These are phyloP conservation scores for Pampus argenteus DNA, from an alignment of 2,797 vertebrate species.

Conservation along the genomic window DNA sequence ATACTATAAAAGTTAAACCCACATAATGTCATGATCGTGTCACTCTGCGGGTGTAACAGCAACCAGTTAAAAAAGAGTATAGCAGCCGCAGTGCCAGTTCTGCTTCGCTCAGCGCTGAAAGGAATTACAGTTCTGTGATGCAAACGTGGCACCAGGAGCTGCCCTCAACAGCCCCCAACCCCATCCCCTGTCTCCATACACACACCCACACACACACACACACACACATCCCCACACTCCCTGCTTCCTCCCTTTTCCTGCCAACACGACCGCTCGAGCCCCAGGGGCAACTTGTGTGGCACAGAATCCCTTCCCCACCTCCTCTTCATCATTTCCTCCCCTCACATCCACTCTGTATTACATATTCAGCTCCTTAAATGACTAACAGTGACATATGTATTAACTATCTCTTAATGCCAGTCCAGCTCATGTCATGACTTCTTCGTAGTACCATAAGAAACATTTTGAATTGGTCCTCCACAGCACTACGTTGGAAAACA, in stretches of 20 bases:
- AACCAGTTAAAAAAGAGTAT: background rate
- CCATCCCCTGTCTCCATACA: background rate
- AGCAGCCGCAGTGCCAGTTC: constrained; percentile 41
- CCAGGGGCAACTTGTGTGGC: constrained; percentile 81
- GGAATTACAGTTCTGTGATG: constrained; percentile 79
- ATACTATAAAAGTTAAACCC: background rate
- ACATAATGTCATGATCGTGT: background rate
- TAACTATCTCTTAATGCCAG: background rate
- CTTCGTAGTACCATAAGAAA: background rate
- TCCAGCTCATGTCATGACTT: background rate
- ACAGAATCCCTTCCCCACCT: constrained; percentile 40
- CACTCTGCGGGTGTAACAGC: background rate
- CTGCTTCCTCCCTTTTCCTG: constrained; percentile 57
- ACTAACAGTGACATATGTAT: background rate
- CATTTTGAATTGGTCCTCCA: background rate
- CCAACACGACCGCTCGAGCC: constrained; percentile 61
- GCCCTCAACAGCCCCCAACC: constrained; percentile 43
- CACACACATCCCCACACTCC: constrained; percentile 38
- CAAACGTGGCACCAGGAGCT: constrained; percentile 81
- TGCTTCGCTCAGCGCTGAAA: constrained; percentile 63
- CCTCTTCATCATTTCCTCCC: constrained; percentile 6
- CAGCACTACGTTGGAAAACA: background rate
- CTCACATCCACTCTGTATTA: background rate
- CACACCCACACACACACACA: constrained; percentile 16
- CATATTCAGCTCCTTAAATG: background rate